Evolutionary conservation across 2,797 vertebrate genomes (phyloP), one percentile per base, ranked within the genome.

Genomic region (Melanotaenia nigrans): DNA sequence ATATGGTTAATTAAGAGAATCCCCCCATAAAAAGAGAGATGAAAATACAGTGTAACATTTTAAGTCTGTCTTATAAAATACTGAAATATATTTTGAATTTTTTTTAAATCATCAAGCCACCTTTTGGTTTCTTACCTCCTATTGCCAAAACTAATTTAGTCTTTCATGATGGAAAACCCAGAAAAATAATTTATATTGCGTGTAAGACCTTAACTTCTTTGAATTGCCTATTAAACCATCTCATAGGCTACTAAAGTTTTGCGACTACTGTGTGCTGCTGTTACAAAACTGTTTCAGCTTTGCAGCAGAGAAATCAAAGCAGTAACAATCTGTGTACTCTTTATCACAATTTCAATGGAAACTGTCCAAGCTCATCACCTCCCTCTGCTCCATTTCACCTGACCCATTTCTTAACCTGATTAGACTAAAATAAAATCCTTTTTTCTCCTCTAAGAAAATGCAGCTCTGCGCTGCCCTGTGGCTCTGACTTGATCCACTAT

Each of bases 391-490:
- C 65, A 68, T 75, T 86, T 86, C 62, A 74, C 58, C 61, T 77
- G 88, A 87, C 88, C 87, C 33, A 80, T 66, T 84, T 91, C 62
- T 66, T 85, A 87, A 83, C 86, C 85, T 54, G 51, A 85, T 85
- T 85, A 85, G 70, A 81, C 74, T 62, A 45, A 85, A 86, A 87
- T 79, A 86, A 84, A 85, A 56, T 20, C 30, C 38, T 63, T 65
- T 69, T 56, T 8, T 54, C 20, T 22, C 38, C 38, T 45, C 51
- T 60, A 32, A 70, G 61, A 65, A 71, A 81, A 81, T 33, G 51
- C n/a, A 68, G 68, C 56, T 64, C 20, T 20, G 51, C 33, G 11
- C 54, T 7, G 3, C 6, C 1, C 0, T 12, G 45, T 25, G 59
- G 49, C 51, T 30, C 14, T 11, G 71, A 66, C 63, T 25, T 5